Evolutionary conservation across 2,888 invertebrate species (phyloP).

Genomic region (Adela reaumurella): DNA sequence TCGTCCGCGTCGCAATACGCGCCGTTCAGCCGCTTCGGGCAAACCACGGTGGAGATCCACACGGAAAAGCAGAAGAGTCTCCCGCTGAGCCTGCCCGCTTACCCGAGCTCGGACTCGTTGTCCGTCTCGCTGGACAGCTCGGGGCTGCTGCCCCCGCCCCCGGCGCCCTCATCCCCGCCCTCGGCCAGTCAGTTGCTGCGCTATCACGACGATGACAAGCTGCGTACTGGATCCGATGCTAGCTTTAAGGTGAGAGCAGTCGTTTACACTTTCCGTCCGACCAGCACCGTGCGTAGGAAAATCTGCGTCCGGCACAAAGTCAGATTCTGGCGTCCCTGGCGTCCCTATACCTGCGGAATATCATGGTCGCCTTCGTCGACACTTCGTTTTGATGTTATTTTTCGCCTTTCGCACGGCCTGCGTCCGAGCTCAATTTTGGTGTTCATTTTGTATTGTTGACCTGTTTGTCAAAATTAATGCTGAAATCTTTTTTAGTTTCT

Average conservation of each 20-base stretch:
- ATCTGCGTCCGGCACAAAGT: no score
- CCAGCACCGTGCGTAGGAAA: no score
- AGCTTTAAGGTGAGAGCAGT: conserved; percentile 67
- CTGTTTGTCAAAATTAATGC: no score
- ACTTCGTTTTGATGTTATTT: no score
- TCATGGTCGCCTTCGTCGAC: no score
- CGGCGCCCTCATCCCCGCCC: conserved; percentile 64
- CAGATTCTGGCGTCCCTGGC: no score
- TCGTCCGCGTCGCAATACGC: conserved; percentile 44
- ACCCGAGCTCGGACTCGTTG: conserved; percentile 62
- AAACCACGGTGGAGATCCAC: conserved; percentile 61
- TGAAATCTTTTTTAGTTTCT: no score
- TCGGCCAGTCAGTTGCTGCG: conserved; percentile 24
- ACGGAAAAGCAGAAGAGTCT: conserved; percentile 52
- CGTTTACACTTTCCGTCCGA: no score
- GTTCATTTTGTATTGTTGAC: no score
- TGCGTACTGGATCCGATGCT: conserved; percentile 74
- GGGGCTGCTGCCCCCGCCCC: conserved; percentile 62
- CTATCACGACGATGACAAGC: conserved; percentile 37
- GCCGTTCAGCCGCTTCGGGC: conserved; percentile 47
- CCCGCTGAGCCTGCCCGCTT: conserved; percentile 60
- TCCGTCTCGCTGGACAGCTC: conserved; percentile 62
- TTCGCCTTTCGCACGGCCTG: no score
- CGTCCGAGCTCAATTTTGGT: no score
- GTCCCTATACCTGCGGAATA: no score